Conservation (phyloP, 23 tunicate species). For the Pegea sp. region DNA sequence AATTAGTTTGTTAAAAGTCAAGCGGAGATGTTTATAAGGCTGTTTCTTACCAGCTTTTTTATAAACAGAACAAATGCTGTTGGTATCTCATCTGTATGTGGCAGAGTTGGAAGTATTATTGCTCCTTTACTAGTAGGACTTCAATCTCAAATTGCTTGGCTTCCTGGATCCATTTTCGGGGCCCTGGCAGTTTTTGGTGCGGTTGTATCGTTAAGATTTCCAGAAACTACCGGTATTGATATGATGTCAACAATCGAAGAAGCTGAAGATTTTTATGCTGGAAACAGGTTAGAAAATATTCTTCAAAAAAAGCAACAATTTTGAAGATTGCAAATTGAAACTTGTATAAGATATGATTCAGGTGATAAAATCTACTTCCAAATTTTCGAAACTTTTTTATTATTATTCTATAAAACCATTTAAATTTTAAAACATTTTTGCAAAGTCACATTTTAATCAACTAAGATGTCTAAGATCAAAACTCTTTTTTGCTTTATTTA, state of each 20-base stretch:
- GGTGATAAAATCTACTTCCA: too few relatives aligned
- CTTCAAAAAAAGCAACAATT: too few relatives aligned
- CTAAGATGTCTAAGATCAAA: too few relatives aligned
- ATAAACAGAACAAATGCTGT: slow-evolving; percentile 35
- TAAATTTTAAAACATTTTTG: too few relatives aligned
- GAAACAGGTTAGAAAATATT: background rate
- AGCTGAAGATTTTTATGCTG: slow-evolving; percentile 35
- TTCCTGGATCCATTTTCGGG: slow-evolving; percentile 44
- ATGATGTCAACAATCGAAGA: slow-evolving; percentile 64
- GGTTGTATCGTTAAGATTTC: slow-evolving; percentile 9
- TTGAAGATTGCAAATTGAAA: too few relatives aligned
- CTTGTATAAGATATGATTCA: too few relatives aligned
- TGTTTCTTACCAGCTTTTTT: too few relatives aligned
- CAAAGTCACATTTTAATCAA: too few relatives aligned
- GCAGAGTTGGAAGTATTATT: slow-evolving; percentile 57
- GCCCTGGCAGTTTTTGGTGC: slow-evolving; percentile 21
- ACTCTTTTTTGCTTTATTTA: too few relatives aligned
- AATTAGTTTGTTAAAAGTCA: background rate
- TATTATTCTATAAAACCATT: too few relatives aligned
- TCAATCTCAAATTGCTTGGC: slow-evolving; percentile 27
- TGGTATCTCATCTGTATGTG: slow-evolving; percentile 31
- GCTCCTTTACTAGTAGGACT: slow-evolving; percentile 43
- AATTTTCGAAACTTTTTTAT: too few relatives aligned
- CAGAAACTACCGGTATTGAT: slow-evolving; percentile 34
- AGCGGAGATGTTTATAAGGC: too few relatives aligned